phyloP scores from a whole-genome alignment of 2,888 invertebrate genomes.

The Zootermopsis nevadensis region DNA sequence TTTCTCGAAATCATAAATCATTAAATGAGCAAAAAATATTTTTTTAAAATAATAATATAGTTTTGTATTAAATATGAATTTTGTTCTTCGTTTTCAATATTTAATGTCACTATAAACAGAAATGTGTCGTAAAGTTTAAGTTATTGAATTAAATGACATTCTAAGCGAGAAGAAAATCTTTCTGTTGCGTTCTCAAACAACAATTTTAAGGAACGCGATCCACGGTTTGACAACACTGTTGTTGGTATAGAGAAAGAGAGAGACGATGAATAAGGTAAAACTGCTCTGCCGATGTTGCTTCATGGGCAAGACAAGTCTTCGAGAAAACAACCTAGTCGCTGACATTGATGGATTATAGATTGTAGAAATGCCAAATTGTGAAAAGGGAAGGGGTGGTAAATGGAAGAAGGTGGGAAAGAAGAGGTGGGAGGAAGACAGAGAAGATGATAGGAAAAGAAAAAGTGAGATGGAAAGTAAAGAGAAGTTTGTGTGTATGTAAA shows the following conservation, averaged over 20 bases:
- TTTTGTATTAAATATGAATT: no score
- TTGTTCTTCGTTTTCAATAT: no score
- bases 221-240: neutral
- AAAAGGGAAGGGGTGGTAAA: conserved; percentile 60
- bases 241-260: neutral
- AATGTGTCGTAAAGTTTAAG: no score
- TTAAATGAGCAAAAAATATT: no score
- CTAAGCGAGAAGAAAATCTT: neutral
- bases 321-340: conserved; percentile 66
- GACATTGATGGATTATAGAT: conserved; percentile 67
- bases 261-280: conserved; percentile 21
- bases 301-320: conserved; percentile 34
- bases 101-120: no score
- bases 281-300: conserved; percentile 23
- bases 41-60: no score
- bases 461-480: conserved; percentile 41
- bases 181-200: neutral
- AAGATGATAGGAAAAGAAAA: conserved; percentile 44
- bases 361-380: conserved; percentile 68
- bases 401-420: conserved; percentile 37
- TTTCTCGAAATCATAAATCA: no score
- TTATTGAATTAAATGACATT: neutral
- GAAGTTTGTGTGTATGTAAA: conserved; percentile 47
- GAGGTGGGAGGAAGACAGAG: conserved; percentile 42
- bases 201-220: no score